Evolutionary conservation across 2,797 vertebrate species (phyloP), one percentile per base, ranked within the genome.

Genomic region (Centropyge bicolor): DNA sequence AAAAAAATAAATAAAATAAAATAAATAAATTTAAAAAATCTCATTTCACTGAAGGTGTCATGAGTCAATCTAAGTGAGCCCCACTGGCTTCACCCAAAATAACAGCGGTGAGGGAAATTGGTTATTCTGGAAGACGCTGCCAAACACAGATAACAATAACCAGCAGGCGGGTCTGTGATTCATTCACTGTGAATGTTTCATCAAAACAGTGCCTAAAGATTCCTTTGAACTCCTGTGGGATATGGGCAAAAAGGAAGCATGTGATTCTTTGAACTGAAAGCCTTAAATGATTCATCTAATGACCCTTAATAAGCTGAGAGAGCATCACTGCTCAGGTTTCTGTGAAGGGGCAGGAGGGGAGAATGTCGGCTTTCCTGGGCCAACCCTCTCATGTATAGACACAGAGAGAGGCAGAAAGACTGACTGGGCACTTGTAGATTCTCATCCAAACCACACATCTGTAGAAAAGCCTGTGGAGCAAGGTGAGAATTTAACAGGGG

Each of bases 241-340:
- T 31, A 27, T 0, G 2, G 54, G 27, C 17, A 60, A 52, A 80
- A 84, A 38, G 84, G 60, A 78, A 85, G 56, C 81, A 56, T 20
- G 71, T 66, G 74, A 84, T 51, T 71, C 83, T 85, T 82, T 83
- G 56, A 88, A 76, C 70, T 55, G 35, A 71, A 61, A 40, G 59
- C 51, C 43, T 31, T 43, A 78, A 71, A 80, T 84, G 88, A 92
- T 59, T 92, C 86, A 88, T 89, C 83, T 75, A 88, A 90, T 82
- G 67, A 86, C 7, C 54, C 51, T 67, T 76, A 87, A 90, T 75
- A 77, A 80, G 67, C 68, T 9, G 59, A 51, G 64, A 76, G 73
- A 65, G 59, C 48, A 70, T 81, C 64, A 11, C 60, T 35, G 73
- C 71, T 63, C 66, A 74, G 64, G 45, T 79, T 80, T 86, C 63